Base-by-base conservation (phyloP, 35 echinoderm and acorn worm species). In the Hemicentrotus pulcherrimus region DNA sequence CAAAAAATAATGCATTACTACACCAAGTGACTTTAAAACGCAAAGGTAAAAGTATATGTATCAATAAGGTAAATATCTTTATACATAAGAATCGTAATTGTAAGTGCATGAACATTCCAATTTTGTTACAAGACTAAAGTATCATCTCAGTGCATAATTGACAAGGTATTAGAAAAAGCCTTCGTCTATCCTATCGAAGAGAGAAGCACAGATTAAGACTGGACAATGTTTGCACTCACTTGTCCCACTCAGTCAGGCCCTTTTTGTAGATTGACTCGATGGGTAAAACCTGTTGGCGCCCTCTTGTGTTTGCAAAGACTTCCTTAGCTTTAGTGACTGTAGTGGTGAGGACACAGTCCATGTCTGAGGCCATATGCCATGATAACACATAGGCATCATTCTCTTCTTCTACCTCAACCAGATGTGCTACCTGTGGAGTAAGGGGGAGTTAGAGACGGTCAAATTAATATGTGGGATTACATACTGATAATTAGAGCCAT, bases 311-410 rank as follows among this genome's bases (percentile, higher is more conserved):
- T 46, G 95, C 60, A 78, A 97, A 94, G 31, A 99, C 96, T 88
- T 98, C 96, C 71, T 94, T 98, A 46, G 98, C 96, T 94, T 97
- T 97, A 32, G 94, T 94, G 0, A 91, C 95, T 4, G 98, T 97
- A 71, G 95, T 99, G 11, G 97, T 97, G 32, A 99, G 95, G 15
- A 99, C 97, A 86, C 98, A 99, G 32, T 99, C 98, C 97, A 99
- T 97, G 86, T 99, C 98, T 46, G 96, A 86, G 32, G 78, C 92
- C 95, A 99, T 92, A 94, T 97, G 97, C 98, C 98, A 99, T 3
- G 98, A 99, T 9, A 99, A 86, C 2, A 99, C 96, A 46, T 94
- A 91, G 45, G 98, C 98, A 31, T 97, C 89, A 33, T 95, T 95
- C 94, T 97, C 95, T 88, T 99, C 98, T 31, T 96, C 95, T 61